These are phyloP conservation scores for Phyllotreta cruciferae DNA, from an alignment of 2,888 invertebrate genomes.

Conservation along the genomic window DNA sequence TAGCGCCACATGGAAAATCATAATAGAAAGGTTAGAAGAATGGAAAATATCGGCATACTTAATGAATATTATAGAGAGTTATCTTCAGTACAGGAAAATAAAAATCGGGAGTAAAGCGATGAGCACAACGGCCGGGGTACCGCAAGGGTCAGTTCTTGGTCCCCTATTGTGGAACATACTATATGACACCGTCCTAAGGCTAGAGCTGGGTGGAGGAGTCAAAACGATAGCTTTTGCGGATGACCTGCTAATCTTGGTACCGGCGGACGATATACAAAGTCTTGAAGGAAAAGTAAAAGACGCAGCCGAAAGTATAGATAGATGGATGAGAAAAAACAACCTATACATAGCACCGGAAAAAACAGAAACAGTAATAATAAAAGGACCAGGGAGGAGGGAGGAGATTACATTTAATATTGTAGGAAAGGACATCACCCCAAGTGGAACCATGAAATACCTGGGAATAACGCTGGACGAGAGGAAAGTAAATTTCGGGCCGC, in stretches of 20 bases:
- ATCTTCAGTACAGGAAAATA: slow-evolving; percentile 20
- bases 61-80: slow-evolving; percentile 14
- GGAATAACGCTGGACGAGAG: slow-evolving; percentile 15
- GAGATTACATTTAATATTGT: slow-evolving; percentile 15
- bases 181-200: slow-evolving; percentile 27
- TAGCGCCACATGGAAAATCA: slow-evolving; percentile 24
- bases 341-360: slow-evolving; percentile 21
- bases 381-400: not conserved
- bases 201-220: slow-evolving; percentile 1
- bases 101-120: not conserved
- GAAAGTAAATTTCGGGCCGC: slow-evolving; percentile 5
- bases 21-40: slow-evolving; percentile 20
- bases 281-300: not conserved
- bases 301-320: not conserved
- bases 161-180: slow-evolving; percentile 36
- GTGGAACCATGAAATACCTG: slow-evolving; percentile 5
- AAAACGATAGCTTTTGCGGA: slow-evolving; percentile 31
- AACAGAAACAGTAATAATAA: slow-evolving; percentile 1
- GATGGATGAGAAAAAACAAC: slow-evolving; percentile 21
- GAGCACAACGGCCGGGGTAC: slow-evolving; percentile 19
- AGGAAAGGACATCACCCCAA: slow-evolving; percentile 15
- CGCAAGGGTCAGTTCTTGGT: slow-evolving; percentile 33
- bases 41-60: slow-evolving; percentile 8
- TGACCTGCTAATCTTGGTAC: slow-evolving; percentile 29
- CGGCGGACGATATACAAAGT: not conserved